These are phyloP conservation scores for Tenthredo scrophulariae DNA, from an alignment of 2,888 invertebrate species.

Conservation along the genomic window DNA sequence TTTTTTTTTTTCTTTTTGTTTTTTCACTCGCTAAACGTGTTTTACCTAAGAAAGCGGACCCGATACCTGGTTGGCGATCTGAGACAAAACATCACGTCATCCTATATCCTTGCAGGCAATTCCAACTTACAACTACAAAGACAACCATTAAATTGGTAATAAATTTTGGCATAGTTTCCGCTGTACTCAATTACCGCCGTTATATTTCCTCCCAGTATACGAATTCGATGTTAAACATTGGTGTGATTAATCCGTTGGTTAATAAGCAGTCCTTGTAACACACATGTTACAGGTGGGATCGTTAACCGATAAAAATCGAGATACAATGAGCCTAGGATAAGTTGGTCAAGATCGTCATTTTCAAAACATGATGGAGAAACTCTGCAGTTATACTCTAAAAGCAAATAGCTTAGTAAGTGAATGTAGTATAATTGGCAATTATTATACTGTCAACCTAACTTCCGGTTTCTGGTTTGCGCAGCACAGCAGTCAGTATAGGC, in stretches of 20 bases:
- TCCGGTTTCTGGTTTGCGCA: slow-evolving; percentile 28
- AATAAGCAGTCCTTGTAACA: not conserved
- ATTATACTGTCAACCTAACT: slow-evolving; percentile 31
- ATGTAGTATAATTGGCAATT: slow-evolving; percentile 29
- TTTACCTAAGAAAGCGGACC: slow-evolving; percentile 31
- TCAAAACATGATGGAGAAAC: not conserved
- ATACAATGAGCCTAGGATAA: not conserved
- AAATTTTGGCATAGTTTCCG: not conserved
- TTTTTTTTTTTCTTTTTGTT: not conserved
- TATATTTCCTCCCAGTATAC: not conserved
- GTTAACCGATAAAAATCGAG: not conserved
- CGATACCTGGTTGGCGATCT: slow-evolving; percentile 7
- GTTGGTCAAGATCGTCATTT: slow-evolving; percentile 33
- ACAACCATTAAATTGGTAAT: not conserved
- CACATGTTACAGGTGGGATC: not conserved
- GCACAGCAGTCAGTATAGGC: not conserved
- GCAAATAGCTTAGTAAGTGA: slow-evolving; percentile 2
- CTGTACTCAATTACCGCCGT: not conserved
- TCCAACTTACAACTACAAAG: not conserved
- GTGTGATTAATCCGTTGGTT: not conserved
- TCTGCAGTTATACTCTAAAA: not conserved
- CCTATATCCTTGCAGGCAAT: not conserved
- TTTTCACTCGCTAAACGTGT: not conserved
- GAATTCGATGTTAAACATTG: not conserved
- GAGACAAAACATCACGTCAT: slow-evolving; percentile 24